phyloP scores from a whole-genome alignment of 2,797 vertebrate species.

The Australoheros facetus region DNA sequence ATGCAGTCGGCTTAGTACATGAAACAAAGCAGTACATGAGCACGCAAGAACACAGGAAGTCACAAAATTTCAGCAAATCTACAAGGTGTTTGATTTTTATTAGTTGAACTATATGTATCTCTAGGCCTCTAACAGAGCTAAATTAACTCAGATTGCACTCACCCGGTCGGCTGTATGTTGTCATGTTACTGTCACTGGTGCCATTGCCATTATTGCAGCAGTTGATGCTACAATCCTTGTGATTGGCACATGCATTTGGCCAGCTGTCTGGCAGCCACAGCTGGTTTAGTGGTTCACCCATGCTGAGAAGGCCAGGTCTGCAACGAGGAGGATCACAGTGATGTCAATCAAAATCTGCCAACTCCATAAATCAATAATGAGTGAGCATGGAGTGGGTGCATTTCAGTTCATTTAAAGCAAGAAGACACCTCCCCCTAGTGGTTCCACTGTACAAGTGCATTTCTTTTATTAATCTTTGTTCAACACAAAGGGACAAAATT shows the following conservation, averaged over 20 bases:
- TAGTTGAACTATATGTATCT: neutral
- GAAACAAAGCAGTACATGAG: slow-evolving; percentile 42
- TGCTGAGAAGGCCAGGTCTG: slow-evolving; percentile 92
- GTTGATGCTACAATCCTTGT: slow-evolving; percentile 93
- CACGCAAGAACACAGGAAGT: slow-evolving; percentile 12
- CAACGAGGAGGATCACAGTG: slow-evolving; percentile 49
- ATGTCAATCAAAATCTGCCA: slow-evolving; percentile 58
- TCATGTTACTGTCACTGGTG: slow-evolving; percentile 94
- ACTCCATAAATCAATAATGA: slow-evolving; percentile 6
- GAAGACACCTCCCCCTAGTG: slow-evolving; percentile 86
- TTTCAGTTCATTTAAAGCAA: slow-evolving; percentile 33
- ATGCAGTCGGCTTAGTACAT: slow-evolving; percentile 90
- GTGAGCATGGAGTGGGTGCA: neutral
- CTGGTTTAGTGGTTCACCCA: slow-evolving; percentile 89
- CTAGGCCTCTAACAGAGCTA: neutral
- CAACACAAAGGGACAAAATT: slow-evolving; percentile 58
- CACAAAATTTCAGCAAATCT: neutral
- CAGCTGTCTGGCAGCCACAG: slow-evolving; percentile 94
- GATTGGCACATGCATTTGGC: slow-evolving; percentile 91
- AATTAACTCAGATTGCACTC: slow-evolving; percentile 42
- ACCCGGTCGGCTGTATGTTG: slow-evolving; percentile 96
- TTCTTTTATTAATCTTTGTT: slow-evolving; percentile 18
- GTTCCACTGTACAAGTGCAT: slow-evolving; percentile 23
- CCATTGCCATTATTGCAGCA: slow-evolving; percentile 92
- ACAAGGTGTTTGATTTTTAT: neutral